Evolutionary conservation across 2,888 invertebrate species (phyloP).

Genomic region (Acanthopleura granulata): DNA sequence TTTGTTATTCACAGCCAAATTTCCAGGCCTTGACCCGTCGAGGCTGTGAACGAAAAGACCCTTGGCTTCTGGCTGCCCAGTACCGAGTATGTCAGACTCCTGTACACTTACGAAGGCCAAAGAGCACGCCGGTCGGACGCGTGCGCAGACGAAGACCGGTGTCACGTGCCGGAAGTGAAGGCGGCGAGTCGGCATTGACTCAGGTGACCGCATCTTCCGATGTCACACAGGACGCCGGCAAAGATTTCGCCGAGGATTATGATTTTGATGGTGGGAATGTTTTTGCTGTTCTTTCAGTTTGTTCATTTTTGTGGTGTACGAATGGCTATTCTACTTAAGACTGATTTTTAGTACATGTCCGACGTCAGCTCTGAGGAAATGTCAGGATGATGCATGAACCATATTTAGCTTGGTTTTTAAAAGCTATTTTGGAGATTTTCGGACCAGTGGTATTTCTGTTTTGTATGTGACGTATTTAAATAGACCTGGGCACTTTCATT

Average conservation of each 20-base stretch:
- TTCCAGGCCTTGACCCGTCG: background rate
- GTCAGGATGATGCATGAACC: too few species aligned
- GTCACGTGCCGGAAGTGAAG: slow-evolving; percentile 12
- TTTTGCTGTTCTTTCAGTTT: too few species aligned
- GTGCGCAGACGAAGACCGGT: background rate
- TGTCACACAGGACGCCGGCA: background rate
- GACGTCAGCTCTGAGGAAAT: too few species aligned
- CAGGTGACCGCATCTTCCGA: background rate
- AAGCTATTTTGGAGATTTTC: too few species aligned
- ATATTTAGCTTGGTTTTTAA: too few species aligned
- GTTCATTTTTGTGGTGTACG: too few species aligned
- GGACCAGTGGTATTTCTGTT: too few species aligned
- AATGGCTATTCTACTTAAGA: too few species aligned
- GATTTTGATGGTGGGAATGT: slow-evolving; percentile 10
- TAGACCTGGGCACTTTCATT: too few species aligned
- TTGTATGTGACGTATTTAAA: too few species aligned
- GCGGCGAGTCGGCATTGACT: background rate
- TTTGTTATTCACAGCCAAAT: background rate
- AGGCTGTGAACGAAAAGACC: slow-evolving; percentile 1
- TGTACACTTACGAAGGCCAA: background rate
- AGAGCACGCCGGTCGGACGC: slow-evolving; percentile 1
- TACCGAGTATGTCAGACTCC: slow-evolving; percentile 14
- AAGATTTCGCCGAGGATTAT: slow-evolving; percentile 3
- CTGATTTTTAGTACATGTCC: too few species aligned
- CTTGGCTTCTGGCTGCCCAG: background rate